Evolutionary conservation across 2,888 invertebrate genomes (phyloP).

Genomic region (Epistrophella euchroma): DNA sequence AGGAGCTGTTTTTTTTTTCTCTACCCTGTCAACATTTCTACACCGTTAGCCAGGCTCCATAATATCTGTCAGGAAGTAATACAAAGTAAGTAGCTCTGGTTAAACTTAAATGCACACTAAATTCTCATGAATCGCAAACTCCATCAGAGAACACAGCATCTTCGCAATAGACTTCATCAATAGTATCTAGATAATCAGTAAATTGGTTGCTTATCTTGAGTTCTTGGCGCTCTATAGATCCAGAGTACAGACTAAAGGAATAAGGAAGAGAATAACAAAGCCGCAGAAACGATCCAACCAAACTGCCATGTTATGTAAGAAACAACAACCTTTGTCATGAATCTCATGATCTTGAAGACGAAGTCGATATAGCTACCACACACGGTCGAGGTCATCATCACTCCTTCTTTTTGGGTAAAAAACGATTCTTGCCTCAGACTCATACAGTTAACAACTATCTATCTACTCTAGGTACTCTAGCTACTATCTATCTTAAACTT

Average conservation of each 20-base stretch:
- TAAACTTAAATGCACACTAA: constrained; percentile 60
- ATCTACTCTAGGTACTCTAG: background rate
- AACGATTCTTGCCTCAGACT: constrained; percentile 35
- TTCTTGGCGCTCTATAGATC: constrained; percentile 45
- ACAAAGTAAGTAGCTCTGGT: constrained; percentile 23
- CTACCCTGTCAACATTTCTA: background rate
- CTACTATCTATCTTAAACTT: constrained; percentile 33
- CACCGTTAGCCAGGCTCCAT: background rate
- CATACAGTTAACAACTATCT: constrained; percentile 1
- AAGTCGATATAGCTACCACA: constrained; percentile 3
- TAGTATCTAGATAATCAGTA: constrained; percentile 70
- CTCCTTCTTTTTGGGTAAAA: constrained; percentile 58
- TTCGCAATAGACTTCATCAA: constrained; percentile 49
- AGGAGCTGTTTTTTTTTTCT: background rate
- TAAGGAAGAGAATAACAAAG: background rate
- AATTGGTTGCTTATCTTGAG: constrained; percentile 72
- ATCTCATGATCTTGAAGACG: constrained; percentile 65
- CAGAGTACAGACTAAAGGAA: constrained; percentile 10
- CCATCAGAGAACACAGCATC: constrained; percentile 31
- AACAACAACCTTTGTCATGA: constrained; percentile 62
- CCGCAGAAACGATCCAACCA: constrained; percentile 14
- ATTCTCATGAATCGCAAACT: constrained; percentile 54
- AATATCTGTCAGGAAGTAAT: constrained; percentile 54
- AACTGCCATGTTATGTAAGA: constrained; percentile 54
- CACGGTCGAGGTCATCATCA: constrained; percentile 72